phyloP scores from a whole-genome alignment of 23 tunicate genomes.

The Corella eumyota region DNA sequence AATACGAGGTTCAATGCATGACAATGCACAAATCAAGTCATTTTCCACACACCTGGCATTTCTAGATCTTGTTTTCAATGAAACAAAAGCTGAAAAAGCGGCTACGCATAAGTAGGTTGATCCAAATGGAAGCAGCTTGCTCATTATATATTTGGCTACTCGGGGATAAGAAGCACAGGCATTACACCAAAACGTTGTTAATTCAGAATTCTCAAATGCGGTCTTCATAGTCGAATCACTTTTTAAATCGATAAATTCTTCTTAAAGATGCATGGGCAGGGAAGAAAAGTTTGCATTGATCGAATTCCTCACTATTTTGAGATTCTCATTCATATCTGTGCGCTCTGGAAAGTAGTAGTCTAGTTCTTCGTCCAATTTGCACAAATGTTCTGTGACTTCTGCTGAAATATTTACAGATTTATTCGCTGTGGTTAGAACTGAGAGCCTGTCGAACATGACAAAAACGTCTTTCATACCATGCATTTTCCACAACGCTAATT shows the following conservation, averaged over 20 bases:
- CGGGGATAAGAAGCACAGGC: conserved; percentile 5
- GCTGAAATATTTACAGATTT: conserved; percentile 10
- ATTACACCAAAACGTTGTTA: conserved; percentile 11
- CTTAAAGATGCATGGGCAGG: conserved; percentile 17
- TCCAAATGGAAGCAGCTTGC: conserved; percentile 14
- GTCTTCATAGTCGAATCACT: not conserved
- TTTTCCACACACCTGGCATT: not conserved
- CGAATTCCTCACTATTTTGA: conserved; percentile 2
- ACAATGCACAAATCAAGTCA: conserved; percentile 10
- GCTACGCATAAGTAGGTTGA: conserved; percentile 7
- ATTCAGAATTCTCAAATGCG: conserved; percentile 3
- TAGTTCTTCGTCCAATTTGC: conserved; percentile 10
- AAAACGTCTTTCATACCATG: conserved; percentile 8
- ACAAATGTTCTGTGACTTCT: conserved; percentile 1
- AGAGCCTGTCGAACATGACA: conserved; percentile 16
- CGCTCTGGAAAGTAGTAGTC: conserved; percentile 11
- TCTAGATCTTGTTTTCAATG: conserved; percentile 7
- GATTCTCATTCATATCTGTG: conserved; percentile 16
- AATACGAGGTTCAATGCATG: conserved; percentile 7
- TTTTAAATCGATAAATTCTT: conserved; percentile 7
- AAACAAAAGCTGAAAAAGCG: conserved; percentile 8
- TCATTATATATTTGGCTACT: conserved; percentile 5
- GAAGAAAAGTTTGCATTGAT: conserved; percentile 18
- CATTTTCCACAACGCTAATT: conserved; percentile 21
- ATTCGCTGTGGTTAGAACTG: conserved; percentile 6